Percentiles rank a stretch among this genome's conserved stretches.
phyloP scores from a whole-genome alignment of 1,140 invertebrate genomes.

The Diprion similis region DNA sequence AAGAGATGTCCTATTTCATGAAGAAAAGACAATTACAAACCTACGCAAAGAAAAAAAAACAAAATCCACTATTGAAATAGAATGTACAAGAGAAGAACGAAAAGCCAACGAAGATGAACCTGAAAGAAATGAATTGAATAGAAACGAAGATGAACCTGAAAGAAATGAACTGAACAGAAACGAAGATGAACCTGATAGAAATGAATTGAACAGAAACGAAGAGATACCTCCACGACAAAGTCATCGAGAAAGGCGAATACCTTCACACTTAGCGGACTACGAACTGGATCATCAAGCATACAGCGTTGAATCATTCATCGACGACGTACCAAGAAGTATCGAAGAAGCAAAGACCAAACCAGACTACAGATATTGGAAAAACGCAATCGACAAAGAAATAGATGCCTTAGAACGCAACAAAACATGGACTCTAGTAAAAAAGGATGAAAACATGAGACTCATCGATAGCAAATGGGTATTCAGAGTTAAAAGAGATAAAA shows the following conservation, averaged over 20 bases:
- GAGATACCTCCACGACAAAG: not conserved
- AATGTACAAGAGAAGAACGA: not conserved
- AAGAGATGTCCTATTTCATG: constrained; percentile 33
- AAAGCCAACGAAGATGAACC: not conserved
- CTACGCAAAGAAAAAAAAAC: not conserved
- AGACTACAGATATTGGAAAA: constrained; percentile 26
- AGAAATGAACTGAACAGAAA: too few relatives aligned
- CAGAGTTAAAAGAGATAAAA: constrained; percentile 39
- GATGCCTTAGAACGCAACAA: constrained; percentile 25
- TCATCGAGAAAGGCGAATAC: too few relatives aligned
- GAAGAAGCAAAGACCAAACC: constrained; percentile 21
- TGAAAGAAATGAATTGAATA: not conserved
- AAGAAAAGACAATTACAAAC: constrained; percentile 8
- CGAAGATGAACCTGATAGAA: not conserved
- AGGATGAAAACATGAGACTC: constrained; percentile 27
- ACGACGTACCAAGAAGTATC: constrained; percentile 21
- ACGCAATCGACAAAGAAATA: constrained; percentile 30
- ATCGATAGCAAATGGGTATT: constrained; percentile 44
- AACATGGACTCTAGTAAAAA: constrained; percentile 27
- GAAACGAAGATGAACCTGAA: not conserved
- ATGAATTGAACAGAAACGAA: constrained; percentile 5
- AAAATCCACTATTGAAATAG: not conserved
- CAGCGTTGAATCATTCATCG: not conserved
- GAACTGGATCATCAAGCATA: not conserved
- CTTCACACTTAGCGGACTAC: too few relatives aligned